Percentiles rank a stretch among this genome's conserved stretches.
These are phyloP conservation scores for Marmota flaviventris DNA, from an alignment of 2,113 vertebrate genomes.

Conservation along the genomic window DNA sequence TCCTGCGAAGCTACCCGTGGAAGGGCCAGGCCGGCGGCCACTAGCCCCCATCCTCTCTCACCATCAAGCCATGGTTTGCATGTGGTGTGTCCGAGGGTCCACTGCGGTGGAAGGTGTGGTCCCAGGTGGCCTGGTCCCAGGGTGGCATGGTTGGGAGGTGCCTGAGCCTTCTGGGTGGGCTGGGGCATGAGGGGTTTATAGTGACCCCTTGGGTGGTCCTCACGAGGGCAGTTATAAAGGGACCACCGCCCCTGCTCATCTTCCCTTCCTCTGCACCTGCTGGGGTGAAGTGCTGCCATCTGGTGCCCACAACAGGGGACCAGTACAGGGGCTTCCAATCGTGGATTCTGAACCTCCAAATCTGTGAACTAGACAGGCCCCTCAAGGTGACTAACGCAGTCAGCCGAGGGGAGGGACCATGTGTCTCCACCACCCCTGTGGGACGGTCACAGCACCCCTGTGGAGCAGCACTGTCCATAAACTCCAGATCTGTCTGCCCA, in stretches of 20 bases:
- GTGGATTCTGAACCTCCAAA: background rate
- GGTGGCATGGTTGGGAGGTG: no score
- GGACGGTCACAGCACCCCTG: background rate
- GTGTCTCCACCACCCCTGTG: accelerated
- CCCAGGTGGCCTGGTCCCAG: no score
- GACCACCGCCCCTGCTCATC: background rate
- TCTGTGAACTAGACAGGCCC: no score
- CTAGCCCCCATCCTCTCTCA: background rate
- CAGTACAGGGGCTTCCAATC: background rate
- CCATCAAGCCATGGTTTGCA: background rate
- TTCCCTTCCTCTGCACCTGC: background rate
- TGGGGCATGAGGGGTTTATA: background rate
- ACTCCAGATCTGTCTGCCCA: background rate
- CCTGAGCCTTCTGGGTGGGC: accelerated
- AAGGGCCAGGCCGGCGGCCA: accelerated
- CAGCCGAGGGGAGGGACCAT: background rate
- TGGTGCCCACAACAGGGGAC: no score
- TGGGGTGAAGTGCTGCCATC: background rate
- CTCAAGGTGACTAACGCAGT: no score
- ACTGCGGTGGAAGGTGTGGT: background rate
- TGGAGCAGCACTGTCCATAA: accelerated
- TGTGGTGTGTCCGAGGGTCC: background rate
- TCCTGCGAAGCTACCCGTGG: background rate
- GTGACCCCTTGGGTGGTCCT: background rate
- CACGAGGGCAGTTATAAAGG: background rate